Base-by-base conservation (phyloP, 2,113 vertebrate genomes). In the Scortum barcoo region DNA sequence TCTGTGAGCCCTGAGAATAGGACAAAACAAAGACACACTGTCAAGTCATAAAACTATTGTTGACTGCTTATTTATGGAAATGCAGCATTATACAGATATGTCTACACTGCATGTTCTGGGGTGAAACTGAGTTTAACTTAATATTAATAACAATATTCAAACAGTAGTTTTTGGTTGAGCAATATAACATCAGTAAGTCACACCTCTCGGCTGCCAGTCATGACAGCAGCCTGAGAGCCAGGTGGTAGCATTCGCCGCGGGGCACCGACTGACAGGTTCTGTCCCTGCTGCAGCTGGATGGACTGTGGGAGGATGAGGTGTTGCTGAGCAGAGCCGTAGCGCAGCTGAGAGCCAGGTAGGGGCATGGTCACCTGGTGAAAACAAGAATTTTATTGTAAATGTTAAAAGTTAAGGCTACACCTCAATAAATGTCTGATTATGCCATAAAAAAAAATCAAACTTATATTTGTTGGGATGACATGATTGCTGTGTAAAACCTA, bases 251-350 rank as follows among this genome's bases (percentile, higher is more conserved):
- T 96, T 72, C 98, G 96, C 19, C 98, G 96, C 5, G 98, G 97
- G 33, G 94, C 97, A 60, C 97, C 97, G 0, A 99, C 97, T 0
- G 97, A 95, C 72, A 99, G 95, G 93, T 97, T 98, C 89, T 99
- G 98, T 28, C 97, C 97, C 84, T 99, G 98, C 19, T 97, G 97
- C 76, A 99, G 95, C 96, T 99, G 98, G 88, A 99, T 98, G 89
- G 98, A 99, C 94, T 98, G 98, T 2, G 98, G 97, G 19, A 99
- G 95, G 84, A 99, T 96, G 90, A 99, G 95, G 48, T 98, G 97
- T 89, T 99, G 98, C 93, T 99, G 98, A 81, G 97, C 98, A 5
- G 98, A 99, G 88, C 97, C 96, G 0, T 99, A 99, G 56, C 98
- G 97, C 82, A 99, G 96, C 94, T 98, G 97, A 72, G 98, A 99